Evolutionary conservation across 2,888 invertebrate species (phyloP).

Genomic region (Nymphalis c-album): DNA sequence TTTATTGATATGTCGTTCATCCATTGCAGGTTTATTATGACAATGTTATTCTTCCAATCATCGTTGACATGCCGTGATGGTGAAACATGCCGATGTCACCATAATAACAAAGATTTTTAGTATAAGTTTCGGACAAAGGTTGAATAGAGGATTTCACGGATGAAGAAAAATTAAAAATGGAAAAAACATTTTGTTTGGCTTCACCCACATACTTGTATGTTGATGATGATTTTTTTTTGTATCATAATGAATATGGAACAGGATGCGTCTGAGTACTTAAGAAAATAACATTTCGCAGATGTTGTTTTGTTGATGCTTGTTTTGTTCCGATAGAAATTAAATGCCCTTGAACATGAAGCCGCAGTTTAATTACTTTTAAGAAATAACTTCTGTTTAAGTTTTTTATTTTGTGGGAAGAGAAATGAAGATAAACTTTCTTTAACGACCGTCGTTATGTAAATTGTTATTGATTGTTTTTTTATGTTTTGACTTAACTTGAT

Average conservation of each 20-base stretch:
- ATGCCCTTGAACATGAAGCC: background rate
- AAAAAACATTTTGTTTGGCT: conserved; percentile 15
- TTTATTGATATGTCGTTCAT: background rate
- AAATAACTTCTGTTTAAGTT: background rate
- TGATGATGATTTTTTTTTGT: conserved; percentile 14
- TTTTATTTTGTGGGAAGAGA: background rate
- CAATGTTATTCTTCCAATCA: background rate
- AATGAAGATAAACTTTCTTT: conserved; percentile 4
- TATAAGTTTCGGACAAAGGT: conserved; percentile 7
- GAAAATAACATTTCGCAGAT: conserved; percentile 24
- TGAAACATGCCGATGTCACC: background rate
- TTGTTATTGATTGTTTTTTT: background rate
- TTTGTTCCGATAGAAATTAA: background rate
- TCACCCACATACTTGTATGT: conserved; percentile 11
- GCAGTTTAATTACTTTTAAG: background rate
- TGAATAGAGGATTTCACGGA: conserved; percentile 17
- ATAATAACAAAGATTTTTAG: conserved; percentile 4
- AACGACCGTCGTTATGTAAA: background rate
- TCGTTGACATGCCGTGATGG: background rate
- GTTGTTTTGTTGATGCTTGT: conserved; percentile 7
- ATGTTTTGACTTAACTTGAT: too few species aligned
- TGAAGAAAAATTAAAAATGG: conserved; percentile 10
- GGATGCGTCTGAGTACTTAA: conserved; percentile 18
- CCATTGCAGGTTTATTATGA: conserved; percentile 16
- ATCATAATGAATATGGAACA: conserved; percentile 25